Conservation (phyloP, 2,113 vertebrate genomes). For the Baryphthengus martii region DNA sequence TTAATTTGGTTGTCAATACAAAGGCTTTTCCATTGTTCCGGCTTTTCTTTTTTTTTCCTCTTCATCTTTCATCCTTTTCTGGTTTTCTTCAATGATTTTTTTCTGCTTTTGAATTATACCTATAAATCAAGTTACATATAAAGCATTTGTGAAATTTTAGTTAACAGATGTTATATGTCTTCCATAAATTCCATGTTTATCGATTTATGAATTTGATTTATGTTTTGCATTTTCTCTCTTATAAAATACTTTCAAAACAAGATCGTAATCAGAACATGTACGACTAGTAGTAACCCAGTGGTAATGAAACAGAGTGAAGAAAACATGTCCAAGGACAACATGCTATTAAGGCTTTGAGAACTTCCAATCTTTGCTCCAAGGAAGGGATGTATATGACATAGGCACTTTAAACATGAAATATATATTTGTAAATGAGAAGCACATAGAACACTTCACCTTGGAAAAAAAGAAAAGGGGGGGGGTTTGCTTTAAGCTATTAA, state of each 20-base stretch:
- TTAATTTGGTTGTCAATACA: slow-evolving; percentile 1
- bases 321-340: not conserved
- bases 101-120: slow-evolving; percentile 11
- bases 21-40: not conserved
- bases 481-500: not conserved
- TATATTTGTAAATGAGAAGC: not conserved
- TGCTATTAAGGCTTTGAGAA: not conserved
- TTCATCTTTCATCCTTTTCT: not conserved
- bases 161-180: not conserved
- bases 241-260: not conserved
- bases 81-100: not conserved
- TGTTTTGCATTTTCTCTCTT: not conserved
- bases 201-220: not conserved
- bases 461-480: not conserved
- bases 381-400: not conserved
- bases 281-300: not conserved
- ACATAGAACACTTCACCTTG: not conserved
- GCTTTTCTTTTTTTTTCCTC: not conserved
- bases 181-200: not conserved
- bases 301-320: not conserved
- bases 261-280: not conserved
- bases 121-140: not conserved
- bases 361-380: not conserved
- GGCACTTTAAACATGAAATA: not conserved
- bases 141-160: not conserved